Evolutionary conservation across 2,113 vertebrate genomes (phyloP).

Genomic region (Nestor notabilis): DNA sequence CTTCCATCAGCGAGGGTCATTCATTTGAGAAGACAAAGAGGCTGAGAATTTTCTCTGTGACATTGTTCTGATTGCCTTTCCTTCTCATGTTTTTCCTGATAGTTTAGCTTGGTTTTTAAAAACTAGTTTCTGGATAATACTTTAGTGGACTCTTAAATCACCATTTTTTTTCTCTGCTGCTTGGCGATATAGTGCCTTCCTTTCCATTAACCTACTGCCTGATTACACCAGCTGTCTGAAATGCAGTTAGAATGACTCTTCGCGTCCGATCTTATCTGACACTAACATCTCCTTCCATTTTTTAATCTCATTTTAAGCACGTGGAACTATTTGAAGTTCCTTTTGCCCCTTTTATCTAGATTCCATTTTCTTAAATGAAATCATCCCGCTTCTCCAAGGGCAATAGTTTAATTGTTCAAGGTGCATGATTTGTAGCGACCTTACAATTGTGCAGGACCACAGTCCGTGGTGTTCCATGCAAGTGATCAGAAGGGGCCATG

Average conservation of each 20-base stretch:
- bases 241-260: conserved; percentile 6
- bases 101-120: not conserved
- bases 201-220: conserved; percentile 51
- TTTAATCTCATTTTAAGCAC: conserved; percentile 62
- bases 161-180: not conserved
- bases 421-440: conserved; percentile 66
- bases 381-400: conserved; percentile 51
- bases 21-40: conserved; percentile 38
- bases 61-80: conserved; percentile 1
- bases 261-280: conserved; percentile 42
- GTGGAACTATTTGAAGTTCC: conserved; percentile 18
- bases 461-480: conserved; percentile 62
- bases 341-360: conserved; percentile 32
- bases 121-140: conserved; percentile 25
- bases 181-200: conserved; percentile 44
- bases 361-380: conserved; percentile 67
- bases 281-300: conserved; percentile 44
- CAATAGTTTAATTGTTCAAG: conserved; percentile 61
- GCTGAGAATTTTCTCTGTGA: conserved; percentile 7
- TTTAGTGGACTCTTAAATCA: conserved; percentile 39
- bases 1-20: conserved; percentile 25
- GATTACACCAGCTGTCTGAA: conserved; percentile 34
- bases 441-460: conserved; percentile 64
- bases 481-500: conserved; percentile 52
- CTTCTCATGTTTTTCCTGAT: not conserved